Evolutionary conservation across 2,888 invertebrate genomes (phyloP).

Genomic region (Esperia sulphurella): DNA sequence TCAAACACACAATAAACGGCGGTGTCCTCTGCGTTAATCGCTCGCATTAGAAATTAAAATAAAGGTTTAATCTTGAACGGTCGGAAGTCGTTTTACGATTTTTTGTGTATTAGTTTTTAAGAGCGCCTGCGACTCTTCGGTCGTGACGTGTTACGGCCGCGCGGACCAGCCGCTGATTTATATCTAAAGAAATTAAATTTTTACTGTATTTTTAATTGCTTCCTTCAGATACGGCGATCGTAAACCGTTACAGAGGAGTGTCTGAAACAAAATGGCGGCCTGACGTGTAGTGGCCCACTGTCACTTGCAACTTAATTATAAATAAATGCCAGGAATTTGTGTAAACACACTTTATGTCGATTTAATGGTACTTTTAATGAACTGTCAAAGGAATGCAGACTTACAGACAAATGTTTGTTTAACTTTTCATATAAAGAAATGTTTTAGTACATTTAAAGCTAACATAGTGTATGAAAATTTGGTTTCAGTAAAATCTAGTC

Average conservation of each 20-base stretch:
- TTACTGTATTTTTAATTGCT: conserved; percentile 58
- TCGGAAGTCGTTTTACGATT: conserved; percentile 26
- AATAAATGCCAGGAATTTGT: background rate
- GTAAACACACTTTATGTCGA: conserved; percentile 1
- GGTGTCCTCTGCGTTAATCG: conserved; percentile 30
- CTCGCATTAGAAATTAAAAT: conserved; percentile 21
- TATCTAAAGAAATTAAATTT: conserved; percentile 42
- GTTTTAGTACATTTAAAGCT: too few species aligned
- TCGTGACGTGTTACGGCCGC: conserved; percentile 33
- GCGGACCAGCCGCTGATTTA: conserved; percentile 38
- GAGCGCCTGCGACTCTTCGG: conserved; percentile 26
- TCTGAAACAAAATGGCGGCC: conserved; percentile 17
- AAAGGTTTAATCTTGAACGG: conserved; percentile 8
- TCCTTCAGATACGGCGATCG: conserved; percentile 41
- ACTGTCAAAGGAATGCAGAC: too few species aligned
- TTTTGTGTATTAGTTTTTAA: conserved; percentile 1
- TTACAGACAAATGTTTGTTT: too few species aligned
- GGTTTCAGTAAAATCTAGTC: too few species aligned
- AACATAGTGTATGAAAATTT: too few species aligned
- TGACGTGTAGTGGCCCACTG: conserved; percentile 10
- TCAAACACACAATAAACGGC: too few species aligned
- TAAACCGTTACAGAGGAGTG: conserved; percentile 22
- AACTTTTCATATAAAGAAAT: too few species aligned
- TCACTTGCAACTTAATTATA: conserved; percentile 7
- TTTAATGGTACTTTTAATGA: conserved; percentile 1